Evolutionary conservation across 2,113 vertebrate species (phyloP).

Genomic region (Tyrannus savana): DNA sequence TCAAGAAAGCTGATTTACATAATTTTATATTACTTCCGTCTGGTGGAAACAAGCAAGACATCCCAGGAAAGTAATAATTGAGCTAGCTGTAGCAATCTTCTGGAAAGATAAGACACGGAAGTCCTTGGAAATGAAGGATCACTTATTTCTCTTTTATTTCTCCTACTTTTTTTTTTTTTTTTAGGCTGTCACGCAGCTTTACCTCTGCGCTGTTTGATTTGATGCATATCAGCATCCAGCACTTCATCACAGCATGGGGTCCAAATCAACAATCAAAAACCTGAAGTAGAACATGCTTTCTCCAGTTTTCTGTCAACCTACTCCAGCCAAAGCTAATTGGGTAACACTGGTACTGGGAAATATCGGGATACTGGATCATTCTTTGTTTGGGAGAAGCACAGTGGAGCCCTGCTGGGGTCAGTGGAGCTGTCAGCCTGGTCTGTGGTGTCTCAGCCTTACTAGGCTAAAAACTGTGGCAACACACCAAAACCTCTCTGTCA

Average conservation of each 20-base stretch:
- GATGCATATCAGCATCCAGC: constrained; percentile 16
- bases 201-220: constrained; percentile 25
- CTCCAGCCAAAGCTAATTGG: background rate
- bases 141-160: constrained; percentile 54
- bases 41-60: constrained; percentile 81
- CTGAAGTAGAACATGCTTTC: background rate
- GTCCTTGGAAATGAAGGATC: constrained; percentile 51
- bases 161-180: background rate
- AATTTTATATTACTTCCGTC: constrained; percentile 87
- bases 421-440: background rate
- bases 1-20: constrained; percentile 90
- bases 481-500: background rate
- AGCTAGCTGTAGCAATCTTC: constrained; percentile 61
- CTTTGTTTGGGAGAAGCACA: accelerated
- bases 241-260: constrained; percentile 11
- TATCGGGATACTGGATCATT: background rate
- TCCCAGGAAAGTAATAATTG: constrained; percentile 72
- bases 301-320: background rate
- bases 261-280: constrained; percentile 41
- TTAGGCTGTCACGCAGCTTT: constrained; percentile 17
- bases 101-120: constrained; percentile 57
- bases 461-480: background rate
- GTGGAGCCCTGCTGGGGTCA: background rate
- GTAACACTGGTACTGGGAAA: background rate
- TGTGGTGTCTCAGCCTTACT: background rate